A percentile compares a stretch with the other conserved stretches of the same genome.
These are phyloP conservation scores for Penaeus chinensis DNA, from an alignment of 1,140 invertebrate species.

Conservation along the genomic window DNA sequence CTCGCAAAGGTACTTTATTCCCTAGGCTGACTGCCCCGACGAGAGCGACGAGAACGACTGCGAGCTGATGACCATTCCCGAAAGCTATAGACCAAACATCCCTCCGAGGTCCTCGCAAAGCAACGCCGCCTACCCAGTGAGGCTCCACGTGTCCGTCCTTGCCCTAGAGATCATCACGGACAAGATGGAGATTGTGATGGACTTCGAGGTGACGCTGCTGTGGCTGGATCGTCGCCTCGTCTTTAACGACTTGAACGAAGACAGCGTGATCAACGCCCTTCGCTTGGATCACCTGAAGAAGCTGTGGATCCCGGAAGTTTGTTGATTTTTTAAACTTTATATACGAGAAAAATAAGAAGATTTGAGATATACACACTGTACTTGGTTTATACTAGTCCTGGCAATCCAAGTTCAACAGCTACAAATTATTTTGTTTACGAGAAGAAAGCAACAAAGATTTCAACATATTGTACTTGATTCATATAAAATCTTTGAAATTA, in stretches of 20 bases:
- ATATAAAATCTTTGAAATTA: too few species aligned
- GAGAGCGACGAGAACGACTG: conserved; percentile 34
- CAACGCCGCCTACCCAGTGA: conserved; percentile 14
- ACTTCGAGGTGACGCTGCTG: neutral
- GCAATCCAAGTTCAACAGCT: too few species aligned
- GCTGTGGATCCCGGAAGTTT: conserved; percentile 33
- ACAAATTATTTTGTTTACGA: too few species aligned
- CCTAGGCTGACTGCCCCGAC: conserved; percentile 27
- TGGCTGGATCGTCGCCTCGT: conserved; percentile 33
- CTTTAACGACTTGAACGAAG: conserved; percentile 27
- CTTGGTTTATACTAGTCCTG: too few species aligned
- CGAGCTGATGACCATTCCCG: conserved; percentile 7
- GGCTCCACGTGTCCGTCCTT: conserved; percentile 17
- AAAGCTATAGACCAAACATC: conserved; percentile 18
- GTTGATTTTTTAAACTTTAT: too few species aligned
- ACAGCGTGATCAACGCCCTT: conserved; percentile 20
- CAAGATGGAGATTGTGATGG: conserved; percentile 46
- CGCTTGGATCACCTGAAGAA: neutral
- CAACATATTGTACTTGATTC: too few species aligned
- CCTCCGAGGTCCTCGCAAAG: neutral
- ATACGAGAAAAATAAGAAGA: too few species aligned
- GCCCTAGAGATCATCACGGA: conserved; percentile 29
- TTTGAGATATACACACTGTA: too few species aligned
- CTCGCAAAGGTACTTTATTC: too few species aligned
- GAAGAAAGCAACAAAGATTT: too few species aligned